These are phyloP conservation scores for Bembecia ichneumoniformis DNA, from an alignment of 2,888 invertebrate genomes.

Conservation along the genomic window DNA sequence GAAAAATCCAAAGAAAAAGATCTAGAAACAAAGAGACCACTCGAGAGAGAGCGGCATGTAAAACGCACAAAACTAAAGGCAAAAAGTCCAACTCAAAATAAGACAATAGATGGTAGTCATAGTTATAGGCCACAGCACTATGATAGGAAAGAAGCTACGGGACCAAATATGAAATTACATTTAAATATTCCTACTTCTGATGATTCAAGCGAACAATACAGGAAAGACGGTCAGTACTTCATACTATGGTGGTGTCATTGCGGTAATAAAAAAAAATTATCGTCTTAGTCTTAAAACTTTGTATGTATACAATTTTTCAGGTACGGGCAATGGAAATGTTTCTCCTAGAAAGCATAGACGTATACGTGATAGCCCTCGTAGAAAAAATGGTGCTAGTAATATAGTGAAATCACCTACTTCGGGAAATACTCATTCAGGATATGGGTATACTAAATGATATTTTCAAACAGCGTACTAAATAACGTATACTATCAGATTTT, in stretches of 20 bases:
- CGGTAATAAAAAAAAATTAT: neutral
- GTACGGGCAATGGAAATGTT: constrained; percentile 56
- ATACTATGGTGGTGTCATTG: too few relatives aligned
- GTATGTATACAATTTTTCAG: constrained; percentile 18
- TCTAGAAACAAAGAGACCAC: constrained; percentile 44
- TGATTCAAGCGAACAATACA: constrained; percentile 73
- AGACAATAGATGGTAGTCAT: constrained; percentile 41
- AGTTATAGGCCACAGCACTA: constrained; percentile 50
- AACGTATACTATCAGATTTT: neutral
- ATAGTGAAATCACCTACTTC: constrained; percentile 70
- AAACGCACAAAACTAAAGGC: constrained; percentile 64
- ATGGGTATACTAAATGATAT: constrained; percentile 34
- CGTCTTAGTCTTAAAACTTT: too few relatives aligned
- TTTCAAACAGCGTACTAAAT: neutral
- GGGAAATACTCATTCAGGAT: constrained; percentile 49
- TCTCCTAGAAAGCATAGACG: constrained; percentile 76
- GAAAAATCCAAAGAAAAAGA: constrained; percentile 60
- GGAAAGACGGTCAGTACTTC: constrained; percentile 46
- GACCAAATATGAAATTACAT: constrained; percentile 67
- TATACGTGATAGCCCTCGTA: constrained; percentile 75
- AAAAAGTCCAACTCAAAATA: constrained; percentile 62
- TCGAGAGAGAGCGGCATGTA: constrained; percentile 59
- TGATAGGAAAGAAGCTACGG: constrained; percentile 64
- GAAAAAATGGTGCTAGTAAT: constrained; percentile 72
- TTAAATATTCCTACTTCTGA: constrained; percentile 74